Evolutionary conservation across 2,888 invertebrate species (phyloP).

Genomic region (Ephialtes manifestator): DNA sequence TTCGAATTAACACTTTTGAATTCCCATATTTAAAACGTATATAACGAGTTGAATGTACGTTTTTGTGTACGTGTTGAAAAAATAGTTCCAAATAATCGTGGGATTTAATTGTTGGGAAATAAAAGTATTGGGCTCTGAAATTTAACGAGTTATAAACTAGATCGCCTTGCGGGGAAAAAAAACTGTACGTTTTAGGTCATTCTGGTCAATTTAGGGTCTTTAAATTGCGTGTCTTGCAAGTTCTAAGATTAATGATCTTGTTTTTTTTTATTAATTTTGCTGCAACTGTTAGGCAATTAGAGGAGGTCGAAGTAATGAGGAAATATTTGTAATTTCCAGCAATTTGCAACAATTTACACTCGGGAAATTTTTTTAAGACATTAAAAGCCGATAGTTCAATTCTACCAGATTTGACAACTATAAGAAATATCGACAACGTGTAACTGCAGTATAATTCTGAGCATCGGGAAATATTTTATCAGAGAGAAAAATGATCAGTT

Average conservation of each 20-base stretch:
- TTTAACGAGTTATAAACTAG: background rate
- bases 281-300: background rate
- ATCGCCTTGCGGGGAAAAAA: background rate
- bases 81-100: background rate
- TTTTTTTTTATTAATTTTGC: background rate
- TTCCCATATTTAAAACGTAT: slow-evolving; percentile 3
- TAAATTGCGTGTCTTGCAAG: background rate
- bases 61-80: background rate
- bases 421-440: too few relatives aligned
- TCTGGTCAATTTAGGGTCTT: background rate
- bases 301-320: background rate
- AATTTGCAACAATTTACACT: background rate
- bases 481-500: too few relatives aligned
- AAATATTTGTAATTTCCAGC: background rate
- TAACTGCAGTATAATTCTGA: too few relatives aligned
- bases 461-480: too few relatives aligned
- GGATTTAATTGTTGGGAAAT: background rate
- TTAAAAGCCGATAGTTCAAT: too few relatives aligned
- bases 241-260: background rate
- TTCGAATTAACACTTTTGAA: slow-evolving; percentile 40
- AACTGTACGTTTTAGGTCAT: background rate
- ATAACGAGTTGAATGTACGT: slow-evolving; percentile 29
- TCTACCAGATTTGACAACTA: too few relatives aligned
- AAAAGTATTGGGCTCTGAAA: background rate
- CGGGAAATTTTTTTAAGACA: too few relatives aligned